Evolutionary conservation across 1,140 invertebrate genomes (phyloP), one percentile per base, ranked within the genome.

Genomic region (Macrosteles quadrilineatus): DNA sequence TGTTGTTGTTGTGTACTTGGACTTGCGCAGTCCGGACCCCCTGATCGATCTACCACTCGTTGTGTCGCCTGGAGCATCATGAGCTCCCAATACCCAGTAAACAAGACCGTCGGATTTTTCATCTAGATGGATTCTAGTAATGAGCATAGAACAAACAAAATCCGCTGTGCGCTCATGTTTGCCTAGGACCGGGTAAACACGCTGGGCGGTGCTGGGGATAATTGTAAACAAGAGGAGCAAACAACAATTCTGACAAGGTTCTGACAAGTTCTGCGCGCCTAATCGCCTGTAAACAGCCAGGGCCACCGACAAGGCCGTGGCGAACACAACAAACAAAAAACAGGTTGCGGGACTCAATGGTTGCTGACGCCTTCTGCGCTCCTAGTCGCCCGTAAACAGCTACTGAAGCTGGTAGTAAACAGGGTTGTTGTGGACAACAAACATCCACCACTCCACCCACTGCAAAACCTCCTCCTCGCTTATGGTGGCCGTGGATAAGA

Each of bases 51-150:
- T n/a, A 25, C 9, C n/a, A n/a, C 47, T 23, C 47, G 65, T 1
- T 25, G 12, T 25, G 32, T 23, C 70, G 64, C 62, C 72, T 73
- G 17, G 1, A 14, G 23, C 14, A n/a, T 63, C 30, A 63, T 70
- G 67, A 31, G 55, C 43, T 21, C 70, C 72, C 71, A 66, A 36
- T 73, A 70, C 19, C 65, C 30, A 45, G 72, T 73, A 73, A 73
- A 73, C 72, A 73, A 66, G 43, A 43, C 62, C 68, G 72, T 45
- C 69, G 72, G 32, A 73, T 73, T 73, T 73, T 73, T 71, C 67
- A 66, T 67, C 69, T 64, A 27, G 23, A 23, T 19, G 31, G 64
- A 30, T 19, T 62, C 67, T 63, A 30, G 23, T 27, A 66, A 66
- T 23, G 23, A 27, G 27, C 21, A 19, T 9, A 27, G n/a, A 23